Evolutionary conservation across 2,888 invertebrate species (phyloP).

Genomic region (Serripes groenlandicus): DNA sequence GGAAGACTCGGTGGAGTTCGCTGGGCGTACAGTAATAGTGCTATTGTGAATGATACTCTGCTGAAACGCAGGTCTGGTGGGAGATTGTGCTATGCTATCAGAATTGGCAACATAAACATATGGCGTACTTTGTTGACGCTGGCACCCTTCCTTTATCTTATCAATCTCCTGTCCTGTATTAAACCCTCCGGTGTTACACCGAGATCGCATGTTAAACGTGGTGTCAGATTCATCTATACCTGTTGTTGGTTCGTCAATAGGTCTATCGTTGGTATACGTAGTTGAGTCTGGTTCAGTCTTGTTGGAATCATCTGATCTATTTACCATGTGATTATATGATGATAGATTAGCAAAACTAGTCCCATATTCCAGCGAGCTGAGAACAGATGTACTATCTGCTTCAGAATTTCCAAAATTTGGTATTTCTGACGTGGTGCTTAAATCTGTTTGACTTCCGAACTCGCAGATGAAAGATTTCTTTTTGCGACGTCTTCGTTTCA

Average conservation of each 20-base stretch:
- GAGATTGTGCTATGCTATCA: too few species aligned
- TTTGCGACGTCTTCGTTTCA: background rate
- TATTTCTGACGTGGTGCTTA: conserved; percentile 5
- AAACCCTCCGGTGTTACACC: background rate
- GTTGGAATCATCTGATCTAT: too few species aligned
- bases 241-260: too few species aligned
- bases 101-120: background rate
- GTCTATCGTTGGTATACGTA: background rate
- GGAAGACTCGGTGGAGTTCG: background rate
- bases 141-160: too few species aligned
- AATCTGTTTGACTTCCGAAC: conserved; percentile 1
- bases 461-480: background rate
- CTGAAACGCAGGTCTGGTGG: background rate
- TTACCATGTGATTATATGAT: too few species aligned
- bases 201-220: too few species aligned
- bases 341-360: conserved; percentile 2
- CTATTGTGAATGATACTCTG: background rate
- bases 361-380: background rate
- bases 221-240: background rate
- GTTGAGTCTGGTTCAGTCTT: too few species aligned
- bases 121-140: background rate
- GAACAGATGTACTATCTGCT: background rate
- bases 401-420: background rate
- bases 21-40: background rate
- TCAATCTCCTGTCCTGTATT: background rate